Conservation (phyloP, 2,113 vertebrate genomes). For the Cebus imitator region DNA sequence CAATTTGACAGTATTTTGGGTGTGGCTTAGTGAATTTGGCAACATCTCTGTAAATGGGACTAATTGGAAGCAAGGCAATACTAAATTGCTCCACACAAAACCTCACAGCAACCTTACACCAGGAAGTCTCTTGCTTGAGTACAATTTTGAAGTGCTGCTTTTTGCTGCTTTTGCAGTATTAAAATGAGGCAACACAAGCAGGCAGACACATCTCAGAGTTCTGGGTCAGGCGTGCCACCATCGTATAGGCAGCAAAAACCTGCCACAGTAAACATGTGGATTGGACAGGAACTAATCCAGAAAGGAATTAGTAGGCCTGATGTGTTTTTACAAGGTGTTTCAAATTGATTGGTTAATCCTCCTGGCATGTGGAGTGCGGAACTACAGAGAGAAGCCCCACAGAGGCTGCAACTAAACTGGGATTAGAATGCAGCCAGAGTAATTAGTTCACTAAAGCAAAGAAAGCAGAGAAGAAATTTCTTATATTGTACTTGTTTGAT, state of each 20-base stretch:
- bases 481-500: background rate
- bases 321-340: constrained; percentile 64
- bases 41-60: background rate
- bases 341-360: constrained; percentile 59
- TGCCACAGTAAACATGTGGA: background rate
- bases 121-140: background rate
- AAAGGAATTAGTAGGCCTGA: constrained; percentile 1
- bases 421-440: constrained; percentile 14
- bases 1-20: background rate
- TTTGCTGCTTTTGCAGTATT: constrained; percentile 1
- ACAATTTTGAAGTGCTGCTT: background rate
- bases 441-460: constrained; percentile 22
- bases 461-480: background rate
- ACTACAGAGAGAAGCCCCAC: background rate
- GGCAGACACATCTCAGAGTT: background rate
- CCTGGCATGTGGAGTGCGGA: constrained; percentile 8
- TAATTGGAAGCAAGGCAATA: background rate
- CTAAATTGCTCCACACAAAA: background rate
- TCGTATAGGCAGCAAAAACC: background rate
- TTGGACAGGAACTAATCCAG: background rate
- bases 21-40: background rate
- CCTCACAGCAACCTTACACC: background rate
- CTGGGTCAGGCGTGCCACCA: background rate
- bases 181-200: background rate
- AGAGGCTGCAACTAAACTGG: background rate